A percentile compares a stretch with the other conserved stretches of the same genome.
Conservation (phyloP, 2,797 vertebrate species). For the Huso huso region DNA sequence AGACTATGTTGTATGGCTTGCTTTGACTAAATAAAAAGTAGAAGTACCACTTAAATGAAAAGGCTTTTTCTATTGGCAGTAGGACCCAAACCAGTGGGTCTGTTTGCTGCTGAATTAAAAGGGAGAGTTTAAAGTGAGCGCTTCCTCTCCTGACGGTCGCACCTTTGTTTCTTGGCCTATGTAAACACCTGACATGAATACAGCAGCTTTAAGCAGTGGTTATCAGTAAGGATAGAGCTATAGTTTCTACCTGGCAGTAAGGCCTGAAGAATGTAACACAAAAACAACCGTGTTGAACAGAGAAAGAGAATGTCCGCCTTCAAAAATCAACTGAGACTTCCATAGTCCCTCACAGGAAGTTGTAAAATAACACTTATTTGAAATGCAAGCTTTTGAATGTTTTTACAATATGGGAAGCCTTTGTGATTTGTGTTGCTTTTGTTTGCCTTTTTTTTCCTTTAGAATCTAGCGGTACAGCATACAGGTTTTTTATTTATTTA, state of each 20-base stretch:
- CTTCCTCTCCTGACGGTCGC: neutral
- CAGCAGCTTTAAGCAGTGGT: conserved; percentile 34
- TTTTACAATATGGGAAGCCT: conserved; percentile 59
- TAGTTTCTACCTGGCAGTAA: conserved; percentile 28
- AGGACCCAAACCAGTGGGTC: too few relatives aligned
- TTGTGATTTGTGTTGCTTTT: conserved; percentile 65
- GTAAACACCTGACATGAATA: conserved; percentile 17
- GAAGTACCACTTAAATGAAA: too few relatives aligned
- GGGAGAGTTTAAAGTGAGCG: too few relatives aligned
- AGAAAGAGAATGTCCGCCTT: conserved; percentile 25
- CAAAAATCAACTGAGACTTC: conserved; percentile 27
- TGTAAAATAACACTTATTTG: conserved; percentile 33
- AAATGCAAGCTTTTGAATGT: conserved; percentile 32
- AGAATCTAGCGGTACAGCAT: conserved; percentile 57
- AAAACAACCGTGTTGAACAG: conserved; percentile 38
- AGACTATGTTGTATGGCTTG: too few relatives aligned
- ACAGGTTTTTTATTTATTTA: conserved; percentile 25
- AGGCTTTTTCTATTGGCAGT: too few relatives aligned
- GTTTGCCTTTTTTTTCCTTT: conserved; percentile 26
- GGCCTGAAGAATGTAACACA: conserved; percentile 46
- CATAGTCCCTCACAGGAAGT: conserved; percentile 36
- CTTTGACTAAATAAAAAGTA: too few relatives aligned
- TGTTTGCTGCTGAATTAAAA: too few relatives aligned
- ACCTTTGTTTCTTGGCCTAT: conserved; percentile 19
- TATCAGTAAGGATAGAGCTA: conserved; percentile 17